These are phyloP conservation scores for Gnathonemus longibarbis DNA, from an alignment of 2,113 vertebrate genomes.

Conservation along the genomic window DNA sequence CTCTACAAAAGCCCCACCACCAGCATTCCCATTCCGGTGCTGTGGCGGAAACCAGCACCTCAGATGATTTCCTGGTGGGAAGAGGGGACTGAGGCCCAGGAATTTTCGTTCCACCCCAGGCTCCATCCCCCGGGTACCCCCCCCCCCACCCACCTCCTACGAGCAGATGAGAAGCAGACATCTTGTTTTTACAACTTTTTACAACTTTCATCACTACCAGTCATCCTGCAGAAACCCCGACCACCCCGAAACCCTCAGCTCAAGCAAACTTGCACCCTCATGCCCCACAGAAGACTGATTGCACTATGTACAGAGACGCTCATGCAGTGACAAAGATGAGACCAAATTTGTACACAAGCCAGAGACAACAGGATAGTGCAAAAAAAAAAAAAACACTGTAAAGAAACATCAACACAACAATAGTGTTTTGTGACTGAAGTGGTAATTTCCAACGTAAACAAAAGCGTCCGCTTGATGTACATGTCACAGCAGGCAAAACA, in stretches of 20 bases:
- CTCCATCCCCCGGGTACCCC: background rate
- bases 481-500: background rate
- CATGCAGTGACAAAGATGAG: background rate
- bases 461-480: background rate
- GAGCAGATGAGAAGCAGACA: background rate
- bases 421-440: background rate
- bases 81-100: background rate
- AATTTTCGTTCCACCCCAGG: background rate
- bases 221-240: background rate
- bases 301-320: background rate
- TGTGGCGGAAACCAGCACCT: conserved; percentile 9
- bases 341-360: background rate
- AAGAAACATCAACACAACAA: background rate
- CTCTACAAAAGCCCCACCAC: background rate
- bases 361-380: background rate
- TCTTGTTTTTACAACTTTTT: conserved; percentile 2
- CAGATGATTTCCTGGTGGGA: conserved; percentile 17
- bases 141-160: background rate
- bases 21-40: background rate
- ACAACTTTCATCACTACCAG: background rate
- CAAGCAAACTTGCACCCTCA: background rate
- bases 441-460: background rate
- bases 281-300: background rate
- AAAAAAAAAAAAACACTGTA: background rate
- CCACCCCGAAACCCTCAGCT: background rate